Base-by-base conservation (phyloP, 2,797 vertebrate species). In the Sphaeramia orbicularis region DNA sequence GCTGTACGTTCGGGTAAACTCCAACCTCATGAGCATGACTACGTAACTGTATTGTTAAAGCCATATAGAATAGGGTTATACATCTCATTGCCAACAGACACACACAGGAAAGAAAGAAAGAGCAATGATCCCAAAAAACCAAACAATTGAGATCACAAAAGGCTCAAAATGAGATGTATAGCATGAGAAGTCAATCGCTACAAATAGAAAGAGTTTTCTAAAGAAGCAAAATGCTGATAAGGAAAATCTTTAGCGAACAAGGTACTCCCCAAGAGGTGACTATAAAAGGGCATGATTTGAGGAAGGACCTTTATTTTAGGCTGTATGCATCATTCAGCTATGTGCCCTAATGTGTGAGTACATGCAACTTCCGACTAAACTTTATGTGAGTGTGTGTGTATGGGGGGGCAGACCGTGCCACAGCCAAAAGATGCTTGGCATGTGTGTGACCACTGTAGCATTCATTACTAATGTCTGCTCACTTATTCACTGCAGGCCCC, bases 271-370 rank as follows among this genome's bases (percentile, higher is more conserved):
- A 40, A 76, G 74, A 88, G 76, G 81, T 67, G 75, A 74, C 81
- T 74, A 76, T 68, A 71, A 84, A 85, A 81, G 74, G 75, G 62
- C 38, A n/a, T 65, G 71, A 83, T 74, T 65, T 59, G 63, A 80
- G 52, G 50, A 58, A 58, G 40, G 32, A 38, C 44, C 67, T 85
- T 79, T 85, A 83, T 88, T 89, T 86, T 75, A 54, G 78, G 82
- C 55, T 24, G 5, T 71, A 58, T 1, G 40, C 74, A 71, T 81
- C 71, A 83, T 69, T 74, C 68, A 65, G 54, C 65, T 11, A 1
- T 15, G 35, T 56, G 35, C 15, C 27, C 24, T 18, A 48, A 19
- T 40, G 49, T 48, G 47, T 71, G 55, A 42, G 54, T 61, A 8
- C 49, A 49, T 27, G 41, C 56, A 1, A 1, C 57, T 75, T 66